phyloP scores from a whole-genome alignment of 2,797 vertebrate genomes.

The Melanotaenia maccullochi region DNA sequence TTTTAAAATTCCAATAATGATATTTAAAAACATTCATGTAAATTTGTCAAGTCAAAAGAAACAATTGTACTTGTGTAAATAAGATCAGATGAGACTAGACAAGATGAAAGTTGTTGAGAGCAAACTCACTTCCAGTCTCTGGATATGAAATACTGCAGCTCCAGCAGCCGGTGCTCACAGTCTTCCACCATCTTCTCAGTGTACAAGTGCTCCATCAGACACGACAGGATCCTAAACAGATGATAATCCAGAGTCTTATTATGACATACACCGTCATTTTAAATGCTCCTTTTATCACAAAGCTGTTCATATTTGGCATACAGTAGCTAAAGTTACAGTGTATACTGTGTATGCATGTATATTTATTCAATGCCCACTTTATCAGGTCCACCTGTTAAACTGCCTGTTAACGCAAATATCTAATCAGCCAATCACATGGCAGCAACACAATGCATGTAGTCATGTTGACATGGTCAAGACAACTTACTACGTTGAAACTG shows the following conservation, averaged over 20 bases:
- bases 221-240: slow-evolving; percentile 89
- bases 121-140: slow-evolving; percentile 95
- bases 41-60: too few species aligned
- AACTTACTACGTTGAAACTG: too few species aligned
- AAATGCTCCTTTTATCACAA: background rate
- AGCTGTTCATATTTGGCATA: too few species aligned
- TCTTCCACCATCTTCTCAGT: slow-evolving; percentile 98
- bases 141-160: slow-evolving; percentile 97
- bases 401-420: too few species aligned
- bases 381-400: too few species aligned
- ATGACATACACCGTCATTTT: background rate
- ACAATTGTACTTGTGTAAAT: too few species aligned
- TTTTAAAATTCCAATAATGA: too few species aligned
- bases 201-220: slow-evolving; percentile 97
- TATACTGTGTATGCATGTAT: background rate
- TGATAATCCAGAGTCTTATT: background rate
- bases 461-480: too few species aligned
- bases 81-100: background rate
- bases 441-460: too few species aligned
- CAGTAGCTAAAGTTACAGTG: background rate
- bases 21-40: too few species aligned
- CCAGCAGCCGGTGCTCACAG: slow-evolving; percentile 92
- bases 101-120: background rate
- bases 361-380: too few species aligned
- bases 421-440: too few species aligned